These are phyloP conservation scores for Meles meles DNA, from an alignment of 2,113 vertebrate species.

Conservation along the genomic window DNA sequence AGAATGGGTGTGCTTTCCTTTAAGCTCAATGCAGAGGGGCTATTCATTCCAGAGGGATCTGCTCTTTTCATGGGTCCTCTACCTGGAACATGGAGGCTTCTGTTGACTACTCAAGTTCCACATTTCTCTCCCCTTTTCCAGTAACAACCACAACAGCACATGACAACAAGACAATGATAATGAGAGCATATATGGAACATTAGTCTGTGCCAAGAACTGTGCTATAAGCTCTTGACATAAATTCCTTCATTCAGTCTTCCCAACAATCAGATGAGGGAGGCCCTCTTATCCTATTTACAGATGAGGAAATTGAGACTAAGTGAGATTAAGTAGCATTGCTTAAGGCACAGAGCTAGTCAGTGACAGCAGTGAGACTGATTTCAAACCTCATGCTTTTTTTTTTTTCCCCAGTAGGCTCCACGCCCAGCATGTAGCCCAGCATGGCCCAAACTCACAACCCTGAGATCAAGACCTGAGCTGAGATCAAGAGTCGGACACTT, in stretches of 20 bases:
- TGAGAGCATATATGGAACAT: neutral
- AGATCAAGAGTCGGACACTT: neutral
- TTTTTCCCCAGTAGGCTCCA: neutral
- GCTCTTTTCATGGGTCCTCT: neutral
- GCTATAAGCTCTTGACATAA: neutral
- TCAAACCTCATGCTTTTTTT: neutral
- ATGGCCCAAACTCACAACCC: neutral
- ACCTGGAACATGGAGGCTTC: neutral
- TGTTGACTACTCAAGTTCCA: neutral
- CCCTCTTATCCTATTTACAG: neutral
- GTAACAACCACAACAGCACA: neutral
- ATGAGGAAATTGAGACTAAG: neutral
- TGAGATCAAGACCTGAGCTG: neutral
- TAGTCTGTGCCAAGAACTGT: neutral
- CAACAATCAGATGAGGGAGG: neutral
- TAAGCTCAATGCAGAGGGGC: neutral
- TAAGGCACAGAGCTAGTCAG: neutral
- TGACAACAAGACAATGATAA: neutral
- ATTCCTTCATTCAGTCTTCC: constrained; percentile 14
- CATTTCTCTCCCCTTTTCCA: neutral
- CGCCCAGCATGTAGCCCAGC: neutral
- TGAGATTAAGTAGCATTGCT: neutral
- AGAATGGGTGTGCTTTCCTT: neutral
- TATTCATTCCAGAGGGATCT: neutral
- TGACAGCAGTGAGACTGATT: neutral